A percentile compares a stretch with the other conserved stretches of the same genome.
phyloP scores from a whole-genome alignment of 2,797 vertebrate genomes.

The Aselliscus stoliczkanus region DNA sequence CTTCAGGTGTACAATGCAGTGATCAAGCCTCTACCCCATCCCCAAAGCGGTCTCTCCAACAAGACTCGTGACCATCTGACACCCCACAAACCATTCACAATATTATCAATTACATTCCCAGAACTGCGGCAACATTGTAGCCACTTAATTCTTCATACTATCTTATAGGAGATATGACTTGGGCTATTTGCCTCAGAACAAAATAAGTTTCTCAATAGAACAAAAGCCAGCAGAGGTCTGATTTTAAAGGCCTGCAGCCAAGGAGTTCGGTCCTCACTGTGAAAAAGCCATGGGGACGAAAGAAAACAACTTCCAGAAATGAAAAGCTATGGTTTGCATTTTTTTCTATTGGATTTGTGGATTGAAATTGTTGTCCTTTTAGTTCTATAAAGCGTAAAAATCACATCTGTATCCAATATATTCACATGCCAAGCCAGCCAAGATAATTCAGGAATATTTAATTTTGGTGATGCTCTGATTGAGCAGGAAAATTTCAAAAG shows the following conservation, averaged over 20 bases:
- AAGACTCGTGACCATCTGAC: no score
- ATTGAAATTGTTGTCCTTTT: neutral
- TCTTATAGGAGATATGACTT: neutral
- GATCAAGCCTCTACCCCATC: no score
- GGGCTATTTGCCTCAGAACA: neutral
- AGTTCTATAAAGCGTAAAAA: neutral
- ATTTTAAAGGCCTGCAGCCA: neutral
- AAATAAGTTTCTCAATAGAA: neutral
- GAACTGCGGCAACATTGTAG: no score
- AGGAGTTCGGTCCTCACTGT: accelerated
- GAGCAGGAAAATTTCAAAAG: neutral
- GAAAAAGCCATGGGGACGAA: neutral
- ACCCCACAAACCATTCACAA: no score
- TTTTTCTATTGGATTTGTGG: neutral
- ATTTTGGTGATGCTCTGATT: neutral
- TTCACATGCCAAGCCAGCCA: neutral
- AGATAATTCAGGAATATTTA: neutral
- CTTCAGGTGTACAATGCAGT: no score
- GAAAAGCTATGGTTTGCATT: neutral
- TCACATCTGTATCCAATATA: no score
- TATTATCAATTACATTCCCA: no score
- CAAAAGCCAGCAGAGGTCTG: no score
- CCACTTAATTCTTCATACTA: no score
- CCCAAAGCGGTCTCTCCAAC: no score
- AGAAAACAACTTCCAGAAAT: neutral